Evolutionary conservation across 2,797 vertebrate species (phyloP).

Genomic region (Lagodon rhomboides): DNA sequence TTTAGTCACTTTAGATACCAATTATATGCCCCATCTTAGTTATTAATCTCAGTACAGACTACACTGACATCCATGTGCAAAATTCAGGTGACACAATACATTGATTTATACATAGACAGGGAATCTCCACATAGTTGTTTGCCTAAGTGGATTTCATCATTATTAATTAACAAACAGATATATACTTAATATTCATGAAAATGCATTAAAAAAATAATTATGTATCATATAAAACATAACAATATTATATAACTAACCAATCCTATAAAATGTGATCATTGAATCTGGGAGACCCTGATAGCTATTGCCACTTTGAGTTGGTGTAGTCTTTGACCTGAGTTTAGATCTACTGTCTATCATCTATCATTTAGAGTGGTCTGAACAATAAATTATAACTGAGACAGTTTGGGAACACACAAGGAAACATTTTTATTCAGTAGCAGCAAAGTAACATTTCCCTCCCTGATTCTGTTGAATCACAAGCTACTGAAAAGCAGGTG

Average conservation of each 20-base stretch:
- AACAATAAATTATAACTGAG: background rate
- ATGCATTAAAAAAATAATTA: too few species aligned
- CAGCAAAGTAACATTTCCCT: background rate
- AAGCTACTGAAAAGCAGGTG: background rate
- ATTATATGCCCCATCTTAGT: background rate
- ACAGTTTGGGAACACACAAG: conserved; percentile 8
- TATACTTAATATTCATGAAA: background rate
- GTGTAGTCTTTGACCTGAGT: background rate
- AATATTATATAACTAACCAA: background rate
- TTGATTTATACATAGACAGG: background rate
- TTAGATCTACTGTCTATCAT: too few species aligned
- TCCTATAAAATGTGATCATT: background rate
- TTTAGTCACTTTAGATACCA: background rate
- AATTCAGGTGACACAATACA: background rate
- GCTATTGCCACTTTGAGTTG: background rate
- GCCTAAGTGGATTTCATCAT: background rate
- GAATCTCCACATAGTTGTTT: background rate
- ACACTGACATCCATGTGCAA: too few species aligned
- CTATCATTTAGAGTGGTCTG: background rate
- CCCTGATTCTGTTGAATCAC: background rate
- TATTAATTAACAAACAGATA: background rate
- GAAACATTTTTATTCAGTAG: background rate
- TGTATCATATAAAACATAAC: background rate
- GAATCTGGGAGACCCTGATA: background rate
- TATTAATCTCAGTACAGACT: too few species aligned